A percentile compares a stretch with the other conserved stretches of the same genome.
phyloP scores from a whole-genome alignment of 2,888 invertebrate species.

The Eulithis testata region DNA sequence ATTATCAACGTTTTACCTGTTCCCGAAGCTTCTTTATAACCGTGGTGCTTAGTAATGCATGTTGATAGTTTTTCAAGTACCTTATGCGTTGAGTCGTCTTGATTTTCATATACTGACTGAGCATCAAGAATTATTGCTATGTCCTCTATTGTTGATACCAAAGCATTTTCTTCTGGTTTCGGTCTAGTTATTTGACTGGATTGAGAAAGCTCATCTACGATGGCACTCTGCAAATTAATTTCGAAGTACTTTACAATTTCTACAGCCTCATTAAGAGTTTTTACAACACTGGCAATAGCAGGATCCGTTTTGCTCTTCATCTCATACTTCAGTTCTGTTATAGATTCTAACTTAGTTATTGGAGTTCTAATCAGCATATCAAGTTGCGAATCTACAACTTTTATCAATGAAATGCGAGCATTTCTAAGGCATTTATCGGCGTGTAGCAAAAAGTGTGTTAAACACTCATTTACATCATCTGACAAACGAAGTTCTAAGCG shows the following conservation, averaged over 20 bases:
- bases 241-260: conserved; percentile 50
- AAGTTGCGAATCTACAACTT: conserved; percentile 60
- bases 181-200: conserved; percentile 18
- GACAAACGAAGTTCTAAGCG: conserved; percentile 50
- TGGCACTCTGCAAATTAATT: conserved; percentile 44
- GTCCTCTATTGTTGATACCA: conserved; percentile 52
- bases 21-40: conserved; percentile 62
- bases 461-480: conserved; percentile 53
- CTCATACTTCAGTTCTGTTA: conserved; percentile 40
- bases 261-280: conserved; percentile 44
- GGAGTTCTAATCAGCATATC: conserved; percentile 59
- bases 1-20: conserved; percentile 65
- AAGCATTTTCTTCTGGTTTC: conserved; percentile 41
- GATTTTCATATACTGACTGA: conserved; percentile 38
- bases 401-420: conserved; percentile 56
- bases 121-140: conserved; percentile 49
- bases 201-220: conserved; percentile 55
- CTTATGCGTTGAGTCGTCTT: conserved; percentile 42
- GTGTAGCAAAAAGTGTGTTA: conserved; percentile 57
- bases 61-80: conserved; percentile 50
- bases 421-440: conserved; percentile 59
- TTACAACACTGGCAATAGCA: conserved; percentile 45
- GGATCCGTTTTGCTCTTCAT: conserved; percentile 40
- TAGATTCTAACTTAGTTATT: conserved; percentile 50
- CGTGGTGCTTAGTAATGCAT: conserved; percentile 62